Percentiles rank a stretch among this genome's conserved stretches.
phyloP scores from a whole-genome alignment of 2,797 vertebrate genomes.

The Bucorvus abyssinicus region DNA sequence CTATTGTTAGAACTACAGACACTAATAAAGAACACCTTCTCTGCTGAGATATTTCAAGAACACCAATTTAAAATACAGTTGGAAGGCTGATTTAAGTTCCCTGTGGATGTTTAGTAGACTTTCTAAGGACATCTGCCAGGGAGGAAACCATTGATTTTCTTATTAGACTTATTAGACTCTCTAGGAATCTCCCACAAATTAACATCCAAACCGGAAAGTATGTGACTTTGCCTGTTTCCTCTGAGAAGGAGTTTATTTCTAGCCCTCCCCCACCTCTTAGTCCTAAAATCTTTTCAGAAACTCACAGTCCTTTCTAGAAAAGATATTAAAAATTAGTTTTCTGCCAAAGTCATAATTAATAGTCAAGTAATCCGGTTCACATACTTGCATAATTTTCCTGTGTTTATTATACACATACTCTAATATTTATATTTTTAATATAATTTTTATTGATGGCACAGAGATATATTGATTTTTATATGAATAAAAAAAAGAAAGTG shows the following conservation, averaged over 20 bases:
- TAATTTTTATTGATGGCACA: background rate
- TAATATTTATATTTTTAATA: background rate
- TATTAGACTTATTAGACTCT: background rate
- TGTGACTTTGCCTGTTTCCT: background rate
- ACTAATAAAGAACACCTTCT: background rate
- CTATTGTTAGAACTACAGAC: background rate
- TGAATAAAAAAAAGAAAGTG: background rate
- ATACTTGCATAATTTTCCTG: background rate
- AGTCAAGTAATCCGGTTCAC: background rate
- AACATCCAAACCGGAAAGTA: background rate
- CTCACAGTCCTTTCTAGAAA: background rate
- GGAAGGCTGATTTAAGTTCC: background rate
- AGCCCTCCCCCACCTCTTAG: background rate
- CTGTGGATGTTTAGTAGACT: background rate
- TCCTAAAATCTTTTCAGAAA: background rate
- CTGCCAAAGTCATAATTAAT: background rate
- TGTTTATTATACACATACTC: background rate
- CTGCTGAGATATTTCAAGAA: background rate
- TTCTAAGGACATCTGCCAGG: background rate
- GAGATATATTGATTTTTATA: background rate
- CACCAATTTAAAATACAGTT: background rate
- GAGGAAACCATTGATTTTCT: conserved; percentile 9
- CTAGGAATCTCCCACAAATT: conserved; percentile 12
- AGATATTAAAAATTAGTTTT: background rate
- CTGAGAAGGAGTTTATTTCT: background rate